Evolutionary conservation across 2,888 invertebrate genomes (phyloP).

Genomic region (Liopterus haemorrhoidalis): DNA sequence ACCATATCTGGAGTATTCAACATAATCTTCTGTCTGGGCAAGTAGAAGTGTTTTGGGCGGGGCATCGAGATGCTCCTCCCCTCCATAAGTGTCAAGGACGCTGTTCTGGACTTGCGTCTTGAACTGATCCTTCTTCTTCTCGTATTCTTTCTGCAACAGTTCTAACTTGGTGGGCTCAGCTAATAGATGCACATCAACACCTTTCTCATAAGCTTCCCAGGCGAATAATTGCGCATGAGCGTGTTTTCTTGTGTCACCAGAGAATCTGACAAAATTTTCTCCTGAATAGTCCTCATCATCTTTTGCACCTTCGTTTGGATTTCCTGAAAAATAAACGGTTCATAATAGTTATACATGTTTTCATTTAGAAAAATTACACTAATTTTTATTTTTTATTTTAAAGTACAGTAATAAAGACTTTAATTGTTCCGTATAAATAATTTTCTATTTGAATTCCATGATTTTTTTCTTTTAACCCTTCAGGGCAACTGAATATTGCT

Average conservation of each 20-base stretch:
- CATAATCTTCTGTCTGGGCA: constrained; percentile 93
- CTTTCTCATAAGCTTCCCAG: constrained; percentile 92
- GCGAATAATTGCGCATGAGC: constrained; percentile 91
- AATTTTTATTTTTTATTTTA: no score
- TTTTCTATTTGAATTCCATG: no score
- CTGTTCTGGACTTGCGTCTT: constrained; percentile 79
- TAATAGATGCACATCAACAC: constrained; percentile 89
- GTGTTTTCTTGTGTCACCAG: constrained; percentile 89
- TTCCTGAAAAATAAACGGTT: no score
- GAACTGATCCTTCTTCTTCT: constrained; percentile 81
- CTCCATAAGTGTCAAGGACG: constrained; percentile 90
- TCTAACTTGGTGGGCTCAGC: constrained; percentile 98
- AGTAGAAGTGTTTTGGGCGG: constrained; percentile 84
- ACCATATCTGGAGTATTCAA: constrained; percentile 91
- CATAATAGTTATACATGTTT: no score
- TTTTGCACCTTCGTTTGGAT: constrained; percentile 40
- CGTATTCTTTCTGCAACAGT: constrained; percentile 81
- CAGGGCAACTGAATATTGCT: no score
- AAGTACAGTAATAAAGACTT: no score
- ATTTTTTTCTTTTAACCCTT: no score
- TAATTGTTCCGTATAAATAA: no score
- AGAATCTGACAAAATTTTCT: constrained; percentile 92
- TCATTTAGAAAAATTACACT: no score
- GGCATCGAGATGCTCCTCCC: constrained; percentile 81
- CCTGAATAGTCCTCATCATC: constrained; percentile 64